phyloP scores from a whole-genome alignment of 2,888 invertebrate genomes.

The Eurytoma californica region DNA sequence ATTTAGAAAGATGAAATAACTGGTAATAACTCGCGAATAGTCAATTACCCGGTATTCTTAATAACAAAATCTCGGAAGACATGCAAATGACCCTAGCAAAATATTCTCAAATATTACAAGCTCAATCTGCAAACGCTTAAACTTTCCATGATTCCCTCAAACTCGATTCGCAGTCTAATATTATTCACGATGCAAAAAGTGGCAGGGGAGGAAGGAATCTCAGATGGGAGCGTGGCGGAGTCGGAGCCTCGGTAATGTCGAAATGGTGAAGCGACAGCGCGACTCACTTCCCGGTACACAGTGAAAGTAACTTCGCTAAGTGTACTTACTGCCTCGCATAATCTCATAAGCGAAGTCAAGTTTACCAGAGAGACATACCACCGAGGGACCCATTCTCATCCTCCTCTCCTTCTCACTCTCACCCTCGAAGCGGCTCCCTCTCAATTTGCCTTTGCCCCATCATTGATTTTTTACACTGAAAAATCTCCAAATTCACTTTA shows the following conservation, averaged over 20 bases:
- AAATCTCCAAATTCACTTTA: too few species aligned
- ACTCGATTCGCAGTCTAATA: conserved; percentile 38
- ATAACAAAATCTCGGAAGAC: background rate
- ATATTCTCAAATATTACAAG: conserved; percentile 26
- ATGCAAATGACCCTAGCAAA: conserved; percentile 34
- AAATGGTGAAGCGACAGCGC: conserved; percentile 35
- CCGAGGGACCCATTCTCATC: conserved; percentile 47
- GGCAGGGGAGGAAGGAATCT: background rate
- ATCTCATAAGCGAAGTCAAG: conserved; percentile 52
- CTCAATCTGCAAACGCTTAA: conserved; percentile 45
- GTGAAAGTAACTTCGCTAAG: conserved; percentile 53
- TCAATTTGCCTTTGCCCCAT: background rate
- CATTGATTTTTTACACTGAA: background rate
- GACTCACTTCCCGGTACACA: conserved; percentile 29
- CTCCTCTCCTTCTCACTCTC: conserved; percentile 4
- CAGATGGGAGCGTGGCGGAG: background rate
- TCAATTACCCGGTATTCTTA: background rate
- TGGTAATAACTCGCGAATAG: background rate
- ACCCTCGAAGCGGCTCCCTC: background rate
- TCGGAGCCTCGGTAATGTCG: conserved; percentile 23
- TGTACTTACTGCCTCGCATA: conserved; percentile 54
- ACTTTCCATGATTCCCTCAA: conserved; percentile 39
- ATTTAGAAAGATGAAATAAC: background rate
- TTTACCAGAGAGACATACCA: conserved; percentile 42
- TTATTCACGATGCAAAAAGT: conserved; percentile 43